These are phyloP conservation scores for Dreissena polymorpha DNA, from an alignment of 1,140 invertebrate genomes.

Conservation along the genomic window DNA sequence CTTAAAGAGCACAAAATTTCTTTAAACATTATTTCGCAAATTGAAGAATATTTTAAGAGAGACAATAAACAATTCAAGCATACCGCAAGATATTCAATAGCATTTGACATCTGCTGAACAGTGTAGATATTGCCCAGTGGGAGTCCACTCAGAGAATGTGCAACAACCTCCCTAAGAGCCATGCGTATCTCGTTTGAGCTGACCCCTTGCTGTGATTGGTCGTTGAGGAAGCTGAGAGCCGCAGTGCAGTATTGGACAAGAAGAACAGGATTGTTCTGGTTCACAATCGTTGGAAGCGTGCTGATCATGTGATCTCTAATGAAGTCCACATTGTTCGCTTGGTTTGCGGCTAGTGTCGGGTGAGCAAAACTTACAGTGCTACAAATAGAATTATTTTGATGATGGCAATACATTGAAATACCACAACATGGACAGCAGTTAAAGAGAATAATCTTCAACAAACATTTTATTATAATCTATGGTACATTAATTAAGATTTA, in stretches of 20 bases:
- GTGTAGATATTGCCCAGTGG: conserved; percentile 59
- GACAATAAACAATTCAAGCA: conserved; percentile 31
- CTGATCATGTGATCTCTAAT: conserved; percentile 55
- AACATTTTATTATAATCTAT: too few relatives aligned
- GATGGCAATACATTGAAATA: neutral
- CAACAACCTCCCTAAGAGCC: conserved; percentile 64
- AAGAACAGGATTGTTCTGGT: conserved; percentile 62
- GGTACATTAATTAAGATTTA: too few relatives aligned
- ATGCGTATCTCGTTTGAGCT: conserved; percentile 27
- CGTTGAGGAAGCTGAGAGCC: conserved; percentile 66
- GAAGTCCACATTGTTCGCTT: conserved; percentile 56
- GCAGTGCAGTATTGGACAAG: conserved; percentile 70
- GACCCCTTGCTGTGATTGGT: conserved; percentile 56
- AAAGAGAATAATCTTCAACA: too few relatives aligned
- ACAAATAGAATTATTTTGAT: neutral
- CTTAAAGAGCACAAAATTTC: neutral
- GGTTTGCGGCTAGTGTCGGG: neutral
- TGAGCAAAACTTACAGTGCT: conserved; percentile 11
- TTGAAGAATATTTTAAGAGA: too few relatives aligned
- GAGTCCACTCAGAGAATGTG: conserved; percentile 51
- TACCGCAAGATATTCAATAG: conserved; percentile 68
- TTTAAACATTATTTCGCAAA: too few relatives aligned
- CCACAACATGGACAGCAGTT: neutral
- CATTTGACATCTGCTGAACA: conserved; percentile 65
- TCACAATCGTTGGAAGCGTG: conserved; percentile 58